Conservation (phyloP, 2,797 vertebrate genomes). For the Ctenopoma multispine region DNA sequence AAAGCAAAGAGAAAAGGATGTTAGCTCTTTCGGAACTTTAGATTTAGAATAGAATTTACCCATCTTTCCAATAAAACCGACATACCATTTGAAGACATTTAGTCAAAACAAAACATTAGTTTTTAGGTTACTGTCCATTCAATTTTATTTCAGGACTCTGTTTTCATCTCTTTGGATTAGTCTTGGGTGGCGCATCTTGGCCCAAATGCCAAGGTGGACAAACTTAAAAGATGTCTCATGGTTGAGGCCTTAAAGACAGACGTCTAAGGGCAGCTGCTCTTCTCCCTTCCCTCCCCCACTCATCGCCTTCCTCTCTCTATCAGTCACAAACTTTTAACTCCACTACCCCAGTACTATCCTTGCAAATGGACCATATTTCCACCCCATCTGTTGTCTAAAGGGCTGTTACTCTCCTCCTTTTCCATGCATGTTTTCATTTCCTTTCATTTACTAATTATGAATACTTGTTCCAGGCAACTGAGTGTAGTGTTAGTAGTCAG, state of each 20-base stretch:
- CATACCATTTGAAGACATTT: background rate
- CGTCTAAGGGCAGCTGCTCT: slow-evolving; percentile 76
- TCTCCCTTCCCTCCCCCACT: slow-evolving; percentile 16
- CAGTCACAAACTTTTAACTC: slow-evolving; percentile 58
- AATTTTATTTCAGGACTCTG: slow-evolving; percentile 10
- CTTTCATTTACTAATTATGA: slow-evolving; percentile 31
- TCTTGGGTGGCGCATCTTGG: too few species aligned
- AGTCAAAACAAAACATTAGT: background rate
- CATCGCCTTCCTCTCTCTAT: slow-evolving; percentile 43
- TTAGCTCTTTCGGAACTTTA: background rate
- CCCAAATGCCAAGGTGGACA: slow-evolving; percentile 55
- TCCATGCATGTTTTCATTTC: background rate
- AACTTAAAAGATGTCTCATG: slow-evolving; percentile 56
- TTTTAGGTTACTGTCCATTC: background rate
- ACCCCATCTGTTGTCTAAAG: slow-evolving; percentile 49
- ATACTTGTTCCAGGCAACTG: slow-evolving; percentile 36
- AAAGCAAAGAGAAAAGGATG: slow-evolving; percentile 4
- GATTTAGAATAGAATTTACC: background rate
- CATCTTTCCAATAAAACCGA: background rate
- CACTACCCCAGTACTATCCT: slow-evolving; percentile 18
- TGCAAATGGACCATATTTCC: slow-evolving; percentile 38
- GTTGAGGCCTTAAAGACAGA: slow-evolving; percentile 61
- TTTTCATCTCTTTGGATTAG: slow-evolving; percentile 30
- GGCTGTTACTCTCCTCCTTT: background rate
- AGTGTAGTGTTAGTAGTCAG: slow-evolving; percentile 27